These are phyloP conservation scores for Cheirogaleus medius DNA, from an alignment of 2,113 vertebrate species.

Conservation along the genomic window DNA sequence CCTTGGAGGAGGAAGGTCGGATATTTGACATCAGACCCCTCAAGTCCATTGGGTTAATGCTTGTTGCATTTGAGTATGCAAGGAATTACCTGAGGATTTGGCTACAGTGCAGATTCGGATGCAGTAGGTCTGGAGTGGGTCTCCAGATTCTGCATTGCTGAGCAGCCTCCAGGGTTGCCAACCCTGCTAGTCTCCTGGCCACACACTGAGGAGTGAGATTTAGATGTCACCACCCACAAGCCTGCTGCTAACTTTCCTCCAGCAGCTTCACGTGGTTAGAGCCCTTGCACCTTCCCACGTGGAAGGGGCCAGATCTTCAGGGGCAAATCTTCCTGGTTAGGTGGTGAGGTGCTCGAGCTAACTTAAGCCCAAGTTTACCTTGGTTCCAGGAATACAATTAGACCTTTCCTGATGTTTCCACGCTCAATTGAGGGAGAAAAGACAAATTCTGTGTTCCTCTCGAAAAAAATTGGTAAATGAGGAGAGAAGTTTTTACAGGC, in stretches of 20 bases:
- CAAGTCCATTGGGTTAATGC: not conserved
- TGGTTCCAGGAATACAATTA: not conserved
- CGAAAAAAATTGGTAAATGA: not conserved
- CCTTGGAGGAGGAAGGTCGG: not conserved
- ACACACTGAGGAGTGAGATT: not conserved
- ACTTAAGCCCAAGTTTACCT: not conserved
- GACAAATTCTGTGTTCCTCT: conserved; percentile 2
- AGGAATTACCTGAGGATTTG: not conserved
- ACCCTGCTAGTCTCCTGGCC: not conserved
- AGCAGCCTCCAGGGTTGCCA: not conserved
- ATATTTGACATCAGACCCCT: not conserved
- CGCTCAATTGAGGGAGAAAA: not conserved
- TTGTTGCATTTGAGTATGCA: not conserved
- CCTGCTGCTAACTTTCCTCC: not conserved
- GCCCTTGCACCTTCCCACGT: not conserved
- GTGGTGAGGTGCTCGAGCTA: not conserved
- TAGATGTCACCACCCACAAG: not conserved
- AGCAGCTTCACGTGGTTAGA: not conserved
- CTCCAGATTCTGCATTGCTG: not conserved
- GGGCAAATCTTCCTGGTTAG: not conserved
- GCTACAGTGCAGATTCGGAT: not conserved
- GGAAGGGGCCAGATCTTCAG: not conserved
- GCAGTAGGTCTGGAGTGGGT: not conserved
- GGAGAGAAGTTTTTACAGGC: not conserved
- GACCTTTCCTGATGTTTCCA: not conserved